These are phyloP conservation scores for Mamestra brassicae DNA, from an alignment of 2,888 invertebrate species.

Conservation along the genomic window DNA sequence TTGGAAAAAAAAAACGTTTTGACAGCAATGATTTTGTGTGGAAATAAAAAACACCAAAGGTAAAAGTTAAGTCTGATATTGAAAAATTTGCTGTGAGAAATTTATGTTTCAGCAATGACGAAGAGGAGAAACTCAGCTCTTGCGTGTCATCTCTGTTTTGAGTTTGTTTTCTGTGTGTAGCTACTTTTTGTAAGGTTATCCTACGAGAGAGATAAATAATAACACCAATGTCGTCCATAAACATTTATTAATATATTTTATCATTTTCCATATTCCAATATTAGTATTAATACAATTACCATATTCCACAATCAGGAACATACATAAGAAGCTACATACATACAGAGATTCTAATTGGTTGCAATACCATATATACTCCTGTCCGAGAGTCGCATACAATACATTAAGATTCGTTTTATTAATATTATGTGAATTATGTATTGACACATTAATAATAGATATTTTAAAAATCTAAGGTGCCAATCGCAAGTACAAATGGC, in stretches of 20 bases:
- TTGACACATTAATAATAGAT: conserved; percentile 84
- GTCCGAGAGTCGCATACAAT: conserved; percentile 84
- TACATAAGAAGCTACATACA: conserved; percentile 88
- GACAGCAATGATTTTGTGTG: too few relatives aligned
- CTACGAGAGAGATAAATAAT: conserved; percentile 59
- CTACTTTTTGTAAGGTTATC: neutral
- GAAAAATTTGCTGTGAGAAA: too few relatives aligned
- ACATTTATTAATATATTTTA: conserved; percentile 90
- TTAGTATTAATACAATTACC: conserved; percentile 84
- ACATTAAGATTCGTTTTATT: conserved; percentile 84
- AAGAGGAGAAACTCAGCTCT: too few relatives aligned
- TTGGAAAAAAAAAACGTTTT: too few relatives aligned
- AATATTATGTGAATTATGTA: conserved; percentile 81
- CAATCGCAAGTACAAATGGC: conserved; percentile 89
- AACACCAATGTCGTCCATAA: conserved; percentile 82
- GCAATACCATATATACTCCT: conserved; percentile 86
- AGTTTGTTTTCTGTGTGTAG: too few relatives aligned
- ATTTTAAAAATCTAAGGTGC: conserved; percentile 87
- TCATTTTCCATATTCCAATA: conserved; percentile 89
- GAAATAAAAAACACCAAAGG: too few relatives aligned
- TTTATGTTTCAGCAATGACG: too few relatives aligned
- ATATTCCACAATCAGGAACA: conserved; percentile 83
- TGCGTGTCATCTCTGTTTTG: too few relatives aligned
- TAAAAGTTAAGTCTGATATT: too few relatives aligned
- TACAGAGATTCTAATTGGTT: conserved; percentile 85